Base-by-base conservation (phyloP, 2,797 vertebrate species). In the Urocyon cinereoargenteus region DNA sequence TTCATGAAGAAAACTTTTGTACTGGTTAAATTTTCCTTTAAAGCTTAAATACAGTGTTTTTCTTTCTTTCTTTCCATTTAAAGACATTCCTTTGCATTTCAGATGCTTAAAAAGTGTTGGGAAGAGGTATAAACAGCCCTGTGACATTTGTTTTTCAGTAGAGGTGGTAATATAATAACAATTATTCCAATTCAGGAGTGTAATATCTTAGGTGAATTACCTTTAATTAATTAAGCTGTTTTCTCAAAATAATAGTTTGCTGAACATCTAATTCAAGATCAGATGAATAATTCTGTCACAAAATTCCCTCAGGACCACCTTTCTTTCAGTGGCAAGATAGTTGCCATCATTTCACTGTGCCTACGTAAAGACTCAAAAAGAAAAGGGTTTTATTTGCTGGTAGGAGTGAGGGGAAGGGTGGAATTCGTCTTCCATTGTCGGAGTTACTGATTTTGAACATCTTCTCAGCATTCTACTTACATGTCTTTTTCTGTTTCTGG, bases 381-480 rank as follows among this genome's bases (percentile, higher is more conserved):
- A 81, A 86, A 57, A 18, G 6, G 9, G 13, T 86, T 72, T 89
- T 62, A 55, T 85, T 90, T 88, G 51, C 59, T 73, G 19, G 14
- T 82, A 31, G 36, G 77, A 55, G 15, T n/a, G 19, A 2, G 3
- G 21, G 3, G 26, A 2, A 45, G 26, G 10, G 6, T 85, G 45
- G 57, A 53, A 40, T 77, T 91, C 31, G 49, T 73, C 75, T 75
- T 75, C 3, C 49, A 26, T 57, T 53, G 40, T 45, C 40, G 95
- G 53, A 96, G 34, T 91, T 94, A 96, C 70, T 92, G 66, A 95
- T 90, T 93, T 31, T 82, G 73, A 95, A 90, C 73, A 68, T 92
- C 85, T 36, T 40, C 86, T 93, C 73, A 70, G 70, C 79, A 89
- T 92, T 92, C 84, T 61, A 36, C 21, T 94, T 92, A n/a, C 0